Percentiles rank a stretch among this genome's conserved stretches.
phyloP scores from a whole-genome alignment of 1,140 invertebrate species.

The Scaptomyza hsui region DNA sequence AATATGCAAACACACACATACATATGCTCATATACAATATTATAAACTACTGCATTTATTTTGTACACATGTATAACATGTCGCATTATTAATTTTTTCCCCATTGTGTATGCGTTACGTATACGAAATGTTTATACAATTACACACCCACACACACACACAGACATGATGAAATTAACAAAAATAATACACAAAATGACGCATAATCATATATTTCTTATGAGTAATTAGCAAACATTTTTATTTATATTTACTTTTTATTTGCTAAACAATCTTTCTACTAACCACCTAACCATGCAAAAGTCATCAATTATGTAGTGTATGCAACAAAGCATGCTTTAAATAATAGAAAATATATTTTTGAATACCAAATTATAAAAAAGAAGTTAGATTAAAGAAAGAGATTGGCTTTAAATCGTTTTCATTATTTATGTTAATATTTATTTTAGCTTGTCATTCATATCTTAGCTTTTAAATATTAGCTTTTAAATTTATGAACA shows the following conservation, averaged over 20 bases:
- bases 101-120: slow-evolving; percentile 26
- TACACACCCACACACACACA: slow-evolving; percentile 13
- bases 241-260: slow-evolving; percentile 27
- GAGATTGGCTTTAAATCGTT: no score
- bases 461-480: slow-evolving; percentile 2
- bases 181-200: slow-evolving; percentile 49
- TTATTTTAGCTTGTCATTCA: slow-evolving; percentile 5
- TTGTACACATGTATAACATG: slow-evolving; percentile 50
- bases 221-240: slow-evolving; percentile 40
- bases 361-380: not conserved
- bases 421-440: not conserved
- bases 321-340: slow-evolving; percentile 14
- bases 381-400: no score
- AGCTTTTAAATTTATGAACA: slow-evolving; percentile 8
- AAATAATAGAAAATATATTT: not conserved
- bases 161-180: slow-evolving; percentile 34
- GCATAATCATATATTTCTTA: slow-evolving; percentile 45
- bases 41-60: slow-evolving; percentile 16
- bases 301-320: slow-evolving; percentile 3
- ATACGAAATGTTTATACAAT: slow-evolving; percentile 17
- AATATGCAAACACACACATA: slow-evolving; percentile 8
- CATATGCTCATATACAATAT: slow-evolving; percentile 9
- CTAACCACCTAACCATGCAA: slow-evolving; percentile 22
- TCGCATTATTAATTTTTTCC: slow-evolving; percentile 43
- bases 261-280: slow-evolving; percentile 26